Percentiles rank a stretch among this genome's conserved stretches.
Evolutionary conservation across 2,888 invertebrate genomes (phyloP).

Genomic region (Alloscopus bannaensis): DNA sequence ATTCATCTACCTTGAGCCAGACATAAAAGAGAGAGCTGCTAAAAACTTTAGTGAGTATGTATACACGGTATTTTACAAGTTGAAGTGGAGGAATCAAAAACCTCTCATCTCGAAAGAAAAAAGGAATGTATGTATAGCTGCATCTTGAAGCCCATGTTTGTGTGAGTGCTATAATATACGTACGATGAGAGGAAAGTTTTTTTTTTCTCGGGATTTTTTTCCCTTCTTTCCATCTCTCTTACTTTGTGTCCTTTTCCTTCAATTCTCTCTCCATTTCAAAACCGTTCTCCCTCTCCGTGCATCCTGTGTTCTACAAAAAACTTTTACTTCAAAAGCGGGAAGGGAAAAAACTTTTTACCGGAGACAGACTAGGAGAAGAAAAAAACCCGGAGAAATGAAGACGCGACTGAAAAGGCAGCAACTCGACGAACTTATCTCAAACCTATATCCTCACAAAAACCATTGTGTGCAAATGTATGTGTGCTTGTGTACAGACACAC

Average conservation of each 20-base stretch:
- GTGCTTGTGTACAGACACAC: background rate
- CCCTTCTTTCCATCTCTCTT: conserved; percentile 8
- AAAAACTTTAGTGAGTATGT: background rate
- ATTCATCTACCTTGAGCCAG: background rate
- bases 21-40: background rate
- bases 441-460: background rate
- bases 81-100: background rate
- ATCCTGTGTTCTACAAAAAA: conserved; percentile 18
- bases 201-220: background rate
- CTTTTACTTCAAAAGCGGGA: background rate
- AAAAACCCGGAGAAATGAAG: background rate
- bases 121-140: no score
- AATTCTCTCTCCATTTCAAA: conserved; percentile 18
- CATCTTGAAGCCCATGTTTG: no score
- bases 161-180: background rate
- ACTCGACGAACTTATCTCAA: background rate
- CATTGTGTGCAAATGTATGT: no score
- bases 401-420: background rate
- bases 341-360: conserved; percentile 1
- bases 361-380: background rate
- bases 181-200: conserved; percentile 15
- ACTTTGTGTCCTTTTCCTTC: conserved; percentile 15
- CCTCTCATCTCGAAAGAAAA: background rate
- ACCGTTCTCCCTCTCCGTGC: conserved; percentile 11
- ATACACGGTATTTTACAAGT: background rate